Evolutionary conservation across 1,140 invertebrate species (phyloP).

Genomic region (Anastrepha obliqua): DNA sequence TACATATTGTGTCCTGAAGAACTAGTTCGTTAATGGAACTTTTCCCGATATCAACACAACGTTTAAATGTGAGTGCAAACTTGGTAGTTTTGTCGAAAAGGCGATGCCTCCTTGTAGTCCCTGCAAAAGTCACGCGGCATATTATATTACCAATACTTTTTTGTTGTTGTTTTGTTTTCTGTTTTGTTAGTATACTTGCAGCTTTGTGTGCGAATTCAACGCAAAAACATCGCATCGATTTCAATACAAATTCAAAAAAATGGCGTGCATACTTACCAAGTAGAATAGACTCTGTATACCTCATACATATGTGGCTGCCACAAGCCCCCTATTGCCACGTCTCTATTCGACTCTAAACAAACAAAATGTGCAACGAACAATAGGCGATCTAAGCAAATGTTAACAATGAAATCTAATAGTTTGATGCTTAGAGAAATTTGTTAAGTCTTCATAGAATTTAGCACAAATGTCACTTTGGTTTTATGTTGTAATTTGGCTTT

Average conservation of each 20-base stretch:
- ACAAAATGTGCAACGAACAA: constrained; percentile 43
- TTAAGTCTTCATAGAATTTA: constrained; percentile 22
- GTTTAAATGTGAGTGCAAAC: not conserved
- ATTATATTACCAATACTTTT: constrained; percentile 6
- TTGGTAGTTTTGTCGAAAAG: not conserved
- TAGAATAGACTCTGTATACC: too few species aligned
- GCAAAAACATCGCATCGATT: constrained; percentile 45
- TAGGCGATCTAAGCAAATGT: constrained; percentile 36
- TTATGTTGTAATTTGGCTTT: not conserved
- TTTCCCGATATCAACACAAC: not conserved
- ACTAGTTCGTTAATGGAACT: too few species aligned
- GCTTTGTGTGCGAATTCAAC: constrained; percentile 45
- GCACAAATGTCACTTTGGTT: constrained; percentile 8
- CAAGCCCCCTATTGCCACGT: not conserved
- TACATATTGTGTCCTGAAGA: too few species aligned
- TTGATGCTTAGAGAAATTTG: constrained; percentile 39
- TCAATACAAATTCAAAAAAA: not conserved
- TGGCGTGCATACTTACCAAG: not conserved
- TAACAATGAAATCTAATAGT: constrained; percentile 51
- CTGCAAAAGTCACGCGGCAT: constrained; percentile 15
- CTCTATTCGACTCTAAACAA: not conserved
- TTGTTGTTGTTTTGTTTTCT: not conserved
- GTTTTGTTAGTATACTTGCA: constrained; percentile 26
- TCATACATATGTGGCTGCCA: not conserved
- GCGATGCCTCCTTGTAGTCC: not conserved